Evolutionary conservation across 2,888 invertebrate genomes (phyloP), one percentile per base, ranked within the genome.

Genomic region (Hirudinaria manillensis): DNA sequence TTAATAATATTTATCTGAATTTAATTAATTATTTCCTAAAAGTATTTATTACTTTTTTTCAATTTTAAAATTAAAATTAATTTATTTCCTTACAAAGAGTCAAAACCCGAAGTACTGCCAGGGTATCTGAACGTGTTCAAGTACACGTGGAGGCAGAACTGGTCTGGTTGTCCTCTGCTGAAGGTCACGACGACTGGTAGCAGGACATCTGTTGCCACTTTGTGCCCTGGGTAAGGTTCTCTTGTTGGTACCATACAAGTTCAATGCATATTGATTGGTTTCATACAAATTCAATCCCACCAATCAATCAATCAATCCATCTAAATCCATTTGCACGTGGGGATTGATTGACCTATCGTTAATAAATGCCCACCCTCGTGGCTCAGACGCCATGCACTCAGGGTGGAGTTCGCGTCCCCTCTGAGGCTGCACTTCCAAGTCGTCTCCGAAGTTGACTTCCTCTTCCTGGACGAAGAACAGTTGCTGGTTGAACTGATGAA

Each of bases 381-480:
- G 13, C 21, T 38, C 53, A 72, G 72, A 27, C 72, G 72, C 21
- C 29, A 72, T 16, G 34, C 53, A 21, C 29, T 72, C 24, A 72
- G 32, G 34, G 32, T 72, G 24, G 72, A 72, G 29, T 32, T 34
- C 27, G 32, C 81, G 4, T 81, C 84, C 10, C 84, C 85, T 0
- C 80, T 85, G 7, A 85, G 84, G 24, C 83, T 83, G 77, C 83
- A 84, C 75, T 79, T 85, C 45, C 84, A 85, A 76, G 79, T 86
- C 70, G 82, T 82, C 77, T 86, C 85, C 36, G 80, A 83, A 3
- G 82, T 81, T 13, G 82, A 81, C 75, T 85, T 85, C 80, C 81
- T 82, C 53, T 83, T 85, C 80, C 85, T 84, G 2, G 84, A 85
- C 78, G 86, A 86, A 77, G 86, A 86, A 71, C 82, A 82, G 7